Conservation (phyloP, 2,888 invertebrate species). For the Selenia dentaria region DNA sequence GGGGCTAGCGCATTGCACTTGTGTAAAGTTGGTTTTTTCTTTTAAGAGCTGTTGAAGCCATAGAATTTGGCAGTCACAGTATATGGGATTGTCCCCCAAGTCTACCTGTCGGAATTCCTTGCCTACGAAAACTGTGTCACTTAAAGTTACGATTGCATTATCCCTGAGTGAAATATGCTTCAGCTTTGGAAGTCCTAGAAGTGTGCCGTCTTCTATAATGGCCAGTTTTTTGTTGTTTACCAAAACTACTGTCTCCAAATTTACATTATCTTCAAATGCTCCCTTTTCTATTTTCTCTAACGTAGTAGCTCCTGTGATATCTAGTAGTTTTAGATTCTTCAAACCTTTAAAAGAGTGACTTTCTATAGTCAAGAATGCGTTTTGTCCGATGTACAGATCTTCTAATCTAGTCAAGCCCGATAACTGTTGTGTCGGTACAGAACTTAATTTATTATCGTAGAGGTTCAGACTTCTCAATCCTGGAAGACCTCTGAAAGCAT, state of each 20-base stretch:
- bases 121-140: constrained; percentile 93
- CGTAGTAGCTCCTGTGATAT: constrained; percentile 91
- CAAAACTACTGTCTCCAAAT: constrained; percentile 90
- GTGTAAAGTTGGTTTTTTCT: constrained; percentile 88
- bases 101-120: constrained; percentile 90
- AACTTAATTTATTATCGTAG: constrained; percentile 90
- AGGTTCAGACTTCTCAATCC: constrained; percentile 91
- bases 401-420: constrained; percentile 89
- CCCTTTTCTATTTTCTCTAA: constrained; percentile 90
- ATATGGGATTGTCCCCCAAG: constrained; percentile 92
- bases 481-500: constrained; percentile 90
- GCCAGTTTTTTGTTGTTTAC: constrained; percentile 91
- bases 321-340: constrained; percentile 89
- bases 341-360: constrained; percentile 91
- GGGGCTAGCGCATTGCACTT: constrained; percentile 90
- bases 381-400: constrained; percentile 92
- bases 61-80: constrained; percentile 91
- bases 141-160: constrained; percentile 89
- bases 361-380: constrained; percentile 89
- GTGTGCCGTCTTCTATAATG: constrained; percentile 89
- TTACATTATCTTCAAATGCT: constrained; percentile 91
- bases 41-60: constrained; percentile 91
- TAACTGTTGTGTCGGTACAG: constrained; percentile 90
- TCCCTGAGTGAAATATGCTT: constrained; percentile 90
- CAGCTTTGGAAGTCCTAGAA: constrained; percentile 91